Evolutionary conservation across 1,140 invertebrate species (phyloP), one percentile per base, ranked within the genome.

Genomic region (Brachionus calyciflorus): DNA sequence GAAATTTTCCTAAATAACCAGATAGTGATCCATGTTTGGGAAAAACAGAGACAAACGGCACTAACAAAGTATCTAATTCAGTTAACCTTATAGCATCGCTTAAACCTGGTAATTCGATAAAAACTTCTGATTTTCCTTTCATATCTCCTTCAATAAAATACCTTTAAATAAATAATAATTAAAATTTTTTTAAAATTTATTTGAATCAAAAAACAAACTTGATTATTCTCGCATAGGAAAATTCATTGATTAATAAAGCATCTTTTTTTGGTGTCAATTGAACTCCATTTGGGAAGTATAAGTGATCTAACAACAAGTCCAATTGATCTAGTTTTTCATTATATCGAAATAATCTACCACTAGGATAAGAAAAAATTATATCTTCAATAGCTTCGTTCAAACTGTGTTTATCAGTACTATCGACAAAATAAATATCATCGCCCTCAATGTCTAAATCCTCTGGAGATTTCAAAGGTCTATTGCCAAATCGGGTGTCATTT

Each of bases 401-500:
- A 51, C 14, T 41, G 46, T 55, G 46, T 21, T 73, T 55, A 51
- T 51, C 30, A 51, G 46, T 51, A 19, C 46, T 51, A 24, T 73
- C 69, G 6, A 73, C 51, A 73, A 73, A 73, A 73, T 73, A 73
- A 40, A 73, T 51, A 46, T 51, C 33, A 41, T 73, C 26, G 3
- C 69, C 69, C 49, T 73, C 69, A 40, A 73, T 33, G 46, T 73
- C 69, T 10, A 73, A 41, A 30, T 73, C 69, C 37, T 73, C 51
- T 3, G 51, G 24, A 5, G 30, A 55, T 24, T 21, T 73, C 5
- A 55, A 28, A 3, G 69, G 69, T 33, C 19, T 55, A 21, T 51
- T 41, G 10, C 46, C 46, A 24, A 73, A 73, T 3, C 69, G 69
- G 33, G 69, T 49, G 33, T 73, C 69, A 41, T 73, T 55, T 5